These are phyloP conservation scores for Tragelaphus buxtoni DNA, from an alignment of 2,113 vertebrate genomes.

Conservation along the genomic window DNA sequence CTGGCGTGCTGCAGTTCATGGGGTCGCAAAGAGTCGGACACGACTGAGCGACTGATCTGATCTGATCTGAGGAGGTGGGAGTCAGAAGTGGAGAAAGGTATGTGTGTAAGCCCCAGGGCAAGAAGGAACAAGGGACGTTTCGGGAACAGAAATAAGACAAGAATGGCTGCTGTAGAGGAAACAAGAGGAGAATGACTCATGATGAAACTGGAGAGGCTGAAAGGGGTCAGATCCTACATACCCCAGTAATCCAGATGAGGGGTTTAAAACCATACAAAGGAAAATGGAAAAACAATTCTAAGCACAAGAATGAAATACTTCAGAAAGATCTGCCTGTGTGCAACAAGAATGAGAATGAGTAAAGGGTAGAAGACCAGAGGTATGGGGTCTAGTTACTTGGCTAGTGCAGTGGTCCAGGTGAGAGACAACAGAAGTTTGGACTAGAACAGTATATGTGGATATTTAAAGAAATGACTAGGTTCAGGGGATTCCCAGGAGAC, in stretches of 20 bases:
- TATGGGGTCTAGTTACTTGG: neutral
- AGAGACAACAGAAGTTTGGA: neutral
- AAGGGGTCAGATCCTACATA: neutral
- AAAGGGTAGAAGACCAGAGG: neutral
- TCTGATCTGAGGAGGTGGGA: neutral
- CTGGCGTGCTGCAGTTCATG: no score
- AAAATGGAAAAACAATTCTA: neutral
- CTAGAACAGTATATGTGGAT: neutral
- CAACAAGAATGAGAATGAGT: neutral
- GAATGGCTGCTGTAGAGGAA: neutral
- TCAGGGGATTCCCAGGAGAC: neutral
- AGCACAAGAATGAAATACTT: neutral
- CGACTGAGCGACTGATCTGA: no score
- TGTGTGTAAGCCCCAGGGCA: neutral
- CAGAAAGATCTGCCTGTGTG: neutral
- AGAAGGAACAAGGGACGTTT: neutral
- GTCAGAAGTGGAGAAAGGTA: neutral
- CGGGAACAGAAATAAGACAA: neutral
- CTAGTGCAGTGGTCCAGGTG: neutral
- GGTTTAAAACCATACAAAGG: neutral
- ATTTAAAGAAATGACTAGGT: neutral
- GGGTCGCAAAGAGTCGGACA: no score
- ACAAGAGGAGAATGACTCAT: neutral
- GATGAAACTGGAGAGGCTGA: neutral
- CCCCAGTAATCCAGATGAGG: neutral